Percentiles rank a stretch among this genome's conserved stretches.
These are phyloP conservation scores for Nymphalis urticae DNA, from an alignment of 2,888 invertebrate genomes.

Conservation along the genomic window DNA sequence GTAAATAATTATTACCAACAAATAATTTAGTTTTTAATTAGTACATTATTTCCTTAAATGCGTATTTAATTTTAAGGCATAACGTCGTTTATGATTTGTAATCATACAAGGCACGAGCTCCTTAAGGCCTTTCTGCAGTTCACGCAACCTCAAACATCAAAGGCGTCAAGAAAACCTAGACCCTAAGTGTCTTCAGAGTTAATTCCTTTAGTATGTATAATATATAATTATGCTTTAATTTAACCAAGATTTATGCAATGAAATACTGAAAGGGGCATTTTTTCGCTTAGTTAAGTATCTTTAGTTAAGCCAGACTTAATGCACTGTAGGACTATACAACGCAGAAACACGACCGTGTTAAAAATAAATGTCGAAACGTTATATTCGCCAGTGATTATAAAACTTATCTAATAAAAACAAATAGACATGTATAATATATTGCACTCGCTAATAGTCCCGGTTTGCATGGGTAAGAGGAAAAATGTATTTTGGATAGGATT, in stretches of 20 bases:
- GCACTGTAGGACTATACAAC: not conserved
- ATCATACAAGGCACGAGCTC: not conserved
- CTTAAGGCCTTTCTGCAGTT: not conserved
- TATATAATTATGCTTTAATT: conserved; percentile 3
- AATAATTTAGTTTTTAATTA: no score
- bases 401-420: no score
- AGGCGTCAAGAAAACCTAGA: not conserved
- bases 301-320: not conserved
- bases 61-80: no score
- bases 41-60: no score
- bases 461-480: no score
- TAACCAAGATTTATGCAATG: not conserved
- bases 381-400: no score
- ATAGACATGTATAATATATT: no score
- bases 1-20: no score
- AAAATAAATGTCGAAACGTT: no score
- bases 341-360: no score
- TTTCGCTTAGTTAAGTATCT: not conserved
- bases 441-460: no score
- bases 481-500: no score
- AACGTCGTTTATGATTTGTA: not conserved
- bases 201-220: not conserved
- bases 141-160: not conserved
- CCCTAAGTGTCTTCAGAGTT: not conserved
- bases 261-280: not conserved